Evolutionary conservation across 2,888 invertebrate genomes (phyloP).

Genomic region (Dasysyrphus albostriatus): DNA sequence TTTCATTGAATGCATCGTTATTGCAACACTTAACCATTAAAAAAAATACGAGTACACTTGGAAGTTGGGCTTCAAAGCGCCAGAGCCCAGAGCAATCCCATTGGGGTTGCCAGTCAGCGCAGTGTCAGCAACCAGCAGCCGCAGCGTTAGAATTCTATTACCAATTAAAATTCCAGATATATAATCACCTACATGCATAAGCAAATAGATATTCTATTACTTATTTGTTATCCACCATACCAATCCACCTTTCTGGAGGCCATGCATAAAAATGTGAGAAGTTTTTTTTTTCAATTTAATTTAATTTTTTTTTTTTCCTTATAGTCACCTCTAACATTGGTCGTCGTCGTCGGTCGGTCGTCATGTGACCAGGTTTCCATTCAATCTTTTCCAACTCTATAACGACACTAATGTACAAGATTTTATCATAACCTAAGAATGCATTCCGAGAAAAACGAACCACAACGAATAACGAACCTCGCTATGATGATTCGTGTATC

Average conservation of each 20-base stretch:
- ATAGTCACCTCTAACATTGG: slow-evolving; percentile 39
- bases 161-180: slow-evolving; percentile 71
- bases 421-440: slow-evolving; percentile 73
- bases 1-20: slow-evolving; percentile 27
- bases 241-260: slow-evolving; percentile 53
- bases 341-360: background rate
- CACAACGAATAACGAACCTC: slow-evolving; percentile 11
- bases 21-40: slow-evolving; percentile 17
- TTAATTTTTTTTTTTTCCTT: slow-evolving; percentile 30
- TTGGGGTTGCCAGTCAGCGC: background rate
- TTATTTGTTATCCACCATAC: slow-evolving; percentile 43
- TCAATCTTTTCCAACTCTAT: slow-evolving; percentile 61
- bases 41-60: background rate
- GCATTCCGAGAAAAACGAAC: slow-evolving; percentile 71
- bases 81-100: slow-evolving; percentile 6
- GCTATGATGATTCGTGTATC: slow-evolving; percentile 70
- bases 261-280: slow-evolving; percentile 57
- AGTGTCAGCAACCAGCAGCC: background rate
- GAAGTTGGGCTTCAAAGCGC: slow-evolving; percentile 7
- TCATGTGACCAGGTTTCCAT: slow-evolving; percentile 73
- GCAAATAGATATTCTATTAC: slow-evolving; percentile 59
- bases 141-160: slow-evolving; percentile 37
- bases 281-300: slow-evolving; percentile 3
- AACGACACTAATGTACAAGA: slow-evolving; percentile 73
- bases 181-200: slow-evolving; percentile 69